Conservation (phyloP, 2,797 vertebrate species). For the Cuculus canorus region DNA sequence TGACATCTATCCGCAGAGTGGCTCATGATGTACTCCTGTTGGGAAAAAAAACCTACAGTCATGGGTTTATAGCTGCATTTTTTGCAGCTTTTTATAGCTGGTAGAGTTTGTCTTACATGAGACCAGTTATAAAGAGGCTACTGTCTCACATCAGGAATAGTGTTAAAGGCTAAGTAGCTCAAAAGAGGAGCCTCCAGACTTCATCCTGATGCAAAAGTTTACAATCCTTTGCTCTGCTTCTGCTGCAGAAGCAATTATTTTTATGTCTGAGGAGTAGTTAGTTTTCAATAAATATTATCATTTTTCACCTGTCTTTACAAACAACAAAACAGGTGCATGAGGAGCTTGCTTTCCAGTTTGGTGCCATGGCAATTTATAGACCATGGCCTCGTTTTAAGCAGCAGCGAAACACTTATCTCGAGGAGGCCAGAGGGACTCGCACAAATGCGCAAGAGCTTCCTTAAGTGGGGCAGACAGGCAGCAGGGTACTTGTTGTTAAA, state of each 20-base stretch:
- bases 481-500: not conserved
- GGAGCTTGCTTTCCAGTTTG: not conserved
- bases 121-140: not conserved
- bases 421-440: not conserved
- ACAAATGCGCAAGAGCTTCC: not conserved
- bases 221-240: not conserved
- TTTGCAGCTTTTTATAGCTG: not conserved
- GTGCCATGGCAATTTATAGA: not conserved
- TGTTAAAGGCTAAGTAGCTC: not conserved
- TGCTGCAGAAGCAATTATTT: not conserved
- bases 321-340: not conserved
- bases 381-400: not conserved
- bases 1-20: not conserved
- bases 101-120: not conserved
- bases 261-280: not conserved
- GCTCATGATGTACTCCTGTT: not conserved
- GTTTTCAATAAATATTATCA: not conserved
- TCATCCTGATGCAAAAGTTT: not conserved
- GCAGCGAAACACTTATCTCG: not conserved
- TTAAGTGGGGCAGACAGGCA: not conserved
- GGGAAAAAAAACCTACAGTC: not conserved
- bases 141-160: not conserved
- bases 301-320: not conserved
- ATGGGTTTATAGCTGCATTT: not conserved
- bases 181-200: not conserved